Conservation (phyloP, 2,113 vertebrate species). For the Chinchilla lanigera region DNA sequence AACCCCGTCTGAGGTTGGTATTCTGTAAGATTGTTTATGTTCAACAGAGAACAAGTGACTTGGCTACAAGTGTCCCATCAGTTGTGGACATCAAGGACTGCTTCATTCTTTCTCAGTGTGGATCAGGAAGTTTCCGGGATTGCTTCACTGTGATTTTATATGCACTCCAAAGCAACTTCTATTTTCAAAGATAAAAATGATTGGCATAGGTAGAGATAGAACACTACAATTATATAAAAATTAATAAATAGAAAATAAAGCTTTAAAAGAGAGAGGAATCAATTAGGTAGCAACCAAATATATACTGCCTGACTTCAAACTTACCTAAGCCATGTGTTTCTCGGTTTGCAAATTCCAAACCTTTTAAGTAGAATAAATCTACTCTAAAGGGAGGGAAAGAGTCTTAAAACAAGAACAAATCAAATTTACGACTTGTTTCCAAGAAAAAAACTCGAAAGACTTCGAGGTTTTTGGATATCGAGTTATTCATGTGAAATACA, state of each 20-base stretch:
- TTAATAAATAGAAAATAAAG: slow-evolving; percentile 51
- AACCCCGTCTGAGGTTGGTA: neutral
- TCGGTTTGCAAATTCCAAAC: slow-evolving; percentile 37
- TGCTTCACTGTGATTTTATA: slow-evolving; percentile 2
- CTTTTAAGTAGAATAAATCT: neutral
- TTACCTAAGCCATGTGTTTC: slow-evolving; percentile 13
- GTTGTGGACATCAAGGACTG: neutral
- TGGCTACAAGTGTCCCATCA: neutral
- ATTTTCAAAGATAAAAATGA: slow-evolving; percentile 60
- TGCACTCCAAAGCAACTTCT: slow-evolving; percentile 15
- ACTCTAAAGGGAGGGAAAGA: neutral
- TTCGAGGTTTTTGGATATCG: slow-evolving; percentile 49
- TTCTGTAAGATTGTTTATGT: neutral
- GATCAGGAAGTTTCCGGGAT: neutral
- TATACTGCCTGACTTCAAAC: neutral
- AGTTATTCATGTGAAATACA: slow-evolving; percentile 69
- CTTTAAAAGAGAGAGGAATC: neutral
- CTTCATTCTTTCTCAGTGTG: neutral
- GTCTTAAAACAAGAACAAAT: slow-evolving; percentile 63
- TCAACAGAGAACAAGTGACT: neutral
- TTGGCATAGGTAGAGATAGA: slow-evolving; percentile 8
- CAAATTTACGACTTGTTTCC: slow-evolving; percentile 61
- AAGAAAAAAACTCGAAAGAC: slow-evolving; percentile 60
- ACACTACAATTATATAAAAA: slow-evolving; percentile 35
- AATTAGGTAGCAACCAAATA: neutral